Conservation (phyloP, 2,888 invertebrate species). For the Scaptomyza tumidula region DNA sequence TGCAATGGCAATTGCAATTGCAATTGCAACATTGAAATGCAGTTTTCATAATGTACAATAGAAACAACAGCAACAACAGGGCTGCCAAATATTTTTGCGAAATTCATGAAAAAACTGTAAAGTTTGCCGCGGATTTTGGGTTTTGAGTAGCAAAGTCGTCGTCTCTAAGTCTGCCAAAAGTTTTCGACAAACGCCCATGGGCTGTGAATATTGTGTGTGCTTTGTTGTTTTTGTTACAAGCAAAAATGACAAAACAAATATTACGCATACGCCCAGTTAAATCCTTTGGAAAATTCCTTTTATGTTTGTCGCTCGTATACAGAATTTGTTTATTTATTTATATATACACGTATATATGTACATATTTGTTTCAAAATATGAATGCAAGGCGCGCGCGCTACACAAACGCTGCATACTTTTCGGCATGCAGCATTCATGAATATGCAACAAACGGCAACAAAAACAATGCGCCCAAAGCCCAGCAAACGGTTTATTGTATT, state of each 20-base stretch:
- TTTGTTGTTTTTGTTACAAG: no score
- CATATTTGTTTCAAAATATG: slow-evolving; percentile 17
- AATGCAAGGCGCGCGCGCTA: slow-evolving; percentile 26
- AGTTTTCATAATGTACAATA: slow-evolving; percentile 41
- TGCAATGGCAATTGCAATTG: slow-evolving; percentile 37
- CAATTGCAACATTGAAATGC: slow-evolving; percentile 52
- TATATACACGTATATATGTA: slow-evolving; percentile 18
- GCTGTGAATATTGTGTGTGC: no score
- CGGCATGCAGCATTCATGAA: slow-evolving; percentile 38
- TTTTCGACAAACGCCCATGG: slow-evolving; percentile 31
- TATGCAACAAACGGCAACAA: slow-evolving; percentile 47
- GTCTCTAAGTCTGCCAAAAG: slow-evolving; percentile 62
- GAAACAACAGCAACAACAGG: slow-evolving; percentile 7
- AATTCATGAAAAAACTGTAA: slow-evolving; percentile 44
- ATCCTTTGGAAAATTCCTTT: slow-evolving; percentile 13
- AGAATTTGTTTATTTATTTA: slow-evolving; percentile 57
- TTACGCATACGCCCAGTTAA: slow-evolving; percentile 65
- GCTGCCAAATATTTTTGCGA: slow-evolving; percentile 34
- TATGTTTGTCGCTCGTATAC: slow-evolving; percentile 17
- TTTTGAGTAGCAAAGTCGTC: slow-evolving; percentile 1
- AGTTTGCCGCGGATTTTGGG: not conserved
- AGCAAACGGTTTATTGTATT: slow-evolving; percentile 23
- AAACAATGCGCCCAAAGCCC: slow-evolving; percentile 41
- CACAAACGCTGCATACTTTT: slow-evolving; percentile 55
- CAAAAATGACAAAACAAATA: slow-evolving; percentile 3